These are phyloP conservation scores for Drosophila setosimentum DNA, from an alignment of 2,888 invertebrate species.

Conservation along the genomic window DNA sequence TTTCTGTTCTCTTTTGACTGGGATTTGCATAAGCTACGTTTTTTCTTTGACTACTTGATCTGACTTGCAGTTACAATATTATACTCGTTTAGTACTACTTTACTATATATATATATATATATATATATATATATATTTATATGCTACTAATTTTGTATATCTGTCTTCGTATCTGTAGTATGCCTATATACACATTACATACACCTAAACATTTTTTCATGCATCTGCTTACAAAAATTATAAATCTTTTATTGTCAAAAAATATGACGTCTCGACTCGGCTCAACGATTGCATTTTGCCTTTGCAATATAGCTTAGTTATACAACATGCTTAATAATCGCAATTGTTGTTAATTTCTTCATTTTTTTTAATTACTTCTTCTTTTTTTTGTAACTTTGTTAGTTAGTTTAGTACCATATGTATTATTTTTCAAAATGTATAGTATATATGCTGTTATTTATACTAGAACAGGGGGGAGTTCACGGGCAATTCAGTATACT, in stretches of 20 bases:
- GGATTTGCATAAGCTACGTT: conserved; percentile 19
- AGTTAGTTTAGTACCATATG: conserved; percentile 25
- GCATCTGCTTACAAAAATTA: conserved; percentile 45
- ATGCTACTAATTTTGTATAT: conserved; percentile 41
- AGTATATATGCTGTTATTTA: conserved; percentile 5
- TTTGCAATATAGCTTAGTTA: conserved; percentile 40
- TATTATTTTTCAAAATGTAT: conserved; percentile 11
- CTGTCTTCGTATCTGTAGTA: conserved; percentile 41
- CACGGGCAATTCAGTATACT: conserved; percentile 4
- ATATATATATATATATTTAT: conserved; percentile 29
- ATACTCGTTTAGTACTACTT: conserved; percentile 20
- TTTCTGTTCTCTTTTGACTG: conserved; percentile 22
- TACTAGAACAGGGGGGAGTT: conserved; percentile 5
- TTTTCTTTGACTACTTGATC: conserved; percentile 29
- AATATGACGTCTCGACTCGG: conserved; percentile 70
- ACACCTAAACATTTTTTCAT: conserved; percentile 24
- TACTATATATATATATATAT: conserved; percentile 13
- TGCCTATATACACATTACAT: conserved; percentile 63
- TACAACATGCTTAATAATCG: conserved; percentile 44
- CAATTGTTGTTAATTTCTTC: conserved; percentile 19
- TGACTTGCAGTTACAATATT: conserved; percentile 40
- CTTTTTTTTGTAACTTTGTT: conserved; percentile 20
- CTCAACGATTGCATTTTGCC: conserved; percentile 59
- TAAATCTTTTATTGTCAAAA: conserved; percentile 72
- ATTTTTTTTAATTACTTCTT: too few species aligned